Evolutionary conservation across 2,888 invertebrate species (phyloP).

Genomic region (Acanthopleura granulata): DNA sequence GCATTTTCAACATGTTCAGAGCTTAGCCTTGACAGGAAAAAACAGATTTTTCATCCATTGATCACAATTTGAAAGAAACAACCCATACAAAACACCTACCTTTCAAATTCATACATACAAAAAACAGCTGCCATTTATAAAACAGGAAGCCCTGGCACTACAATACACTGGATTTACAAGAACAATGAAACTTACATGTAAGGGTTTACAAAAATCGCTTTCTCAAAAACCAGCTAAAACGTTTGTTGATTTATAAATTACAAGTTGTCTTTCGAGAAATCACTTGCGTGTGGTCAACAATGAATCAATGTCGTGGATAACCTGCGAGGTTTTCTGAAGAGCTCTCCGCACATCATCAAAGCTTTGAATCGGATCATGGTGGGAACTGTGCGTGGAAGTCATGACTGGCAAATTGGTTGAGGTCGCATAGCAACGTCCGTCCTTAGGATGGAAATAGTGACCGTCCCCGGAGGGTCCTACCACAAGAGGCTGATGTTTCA

Average conservation of each 20-base stretch:
- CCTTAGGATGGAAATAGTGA: background rate
- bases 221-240: no score
- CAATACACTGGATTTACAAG: no score
- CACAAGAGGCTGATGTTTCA: slow-evolving; percentile 24
- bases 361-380: slow-evolving; percentile 33
- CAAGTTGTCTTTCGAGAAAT: background rate
- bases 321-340: slow-evolving; percentile 49
- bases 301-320: slow-evolving; percentile 54
- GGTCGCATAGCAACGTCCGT: background rate
- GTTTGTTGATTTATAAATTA: background rate
- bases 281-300: background rate
- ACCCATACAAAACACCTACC: no score
- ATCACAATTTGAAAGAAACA: no score
- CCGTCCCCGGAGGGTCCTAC: slow-evolving; percentile 22
- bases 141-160: no score
- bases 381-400: background rate
- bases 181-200: no score
- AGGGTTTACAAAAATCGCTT: no score
- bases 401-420: background rate
- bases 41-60: no score
- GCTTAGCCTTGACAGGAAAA: no score
- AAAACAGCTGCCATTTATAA: no score
- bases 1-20: no score
- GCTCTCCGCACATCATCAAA: slow-evolving; percentile 53
- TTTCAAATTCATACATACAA: no score